Conservation (phyloP, 2,113 vertebrate genomes). For the Amblyornis subalaris region DNA sequence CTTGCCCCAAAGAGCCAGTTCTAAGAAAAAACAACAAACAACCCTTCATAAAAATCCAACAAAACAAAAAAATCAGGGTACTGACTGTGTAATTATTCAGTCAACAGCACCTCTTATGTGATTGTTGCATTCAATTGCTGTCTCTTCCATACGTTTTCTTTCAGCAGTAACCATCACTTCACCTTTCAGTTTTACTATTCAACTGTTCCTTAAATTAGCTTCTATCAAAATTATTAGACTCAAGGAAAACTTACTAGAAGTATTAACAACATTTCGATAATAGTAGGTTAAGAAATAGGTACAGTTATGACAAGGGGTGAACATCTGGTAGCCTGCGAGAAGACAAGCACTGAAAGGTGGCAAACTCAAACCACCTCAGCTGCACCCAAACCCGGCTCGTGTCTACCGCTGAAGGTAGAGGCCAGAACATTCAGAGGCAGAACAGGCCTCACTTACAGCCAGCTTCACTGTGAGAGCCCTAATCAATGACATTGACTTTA, state of each 20-base stretch:
- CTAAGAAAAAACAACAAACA: not conserved
- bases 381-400: not conserved
- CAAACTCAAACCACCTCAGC: not conserved
- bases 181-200: not conserved
- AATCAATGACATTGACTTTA: fast-evolving
- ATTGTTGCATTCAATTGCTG: not conserved
- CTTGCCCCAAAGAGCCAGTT: not conserved
- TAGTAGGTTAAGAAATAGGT: not conserved
- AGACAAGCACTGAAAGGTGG: not conserved
- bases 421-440: not conserved
- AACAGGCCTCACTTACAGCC: not conserved
- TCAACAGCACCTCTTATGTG: not conserved
- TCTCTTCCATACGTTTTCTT: not conserved
- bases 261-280: not conserved
- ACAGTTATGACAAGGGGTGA: fast-evolving
- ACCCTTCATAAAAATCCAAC: not conserved
- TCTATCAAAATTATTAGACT: not conserved
- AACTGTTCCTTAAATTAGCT: not conserved
- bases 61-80: not conserved
- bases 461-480: fast-evolving
- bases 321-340: not conserved
- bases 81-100: not conserved
- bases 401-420: no score
- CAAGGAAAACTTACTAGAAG: not conserved
- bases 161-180: not conserved